These are phyloP conservation scores for Muntiacus muntjak DNA, from an alignment of 2,113 vertebrate species.

Conservation along the genomic window DNA sequence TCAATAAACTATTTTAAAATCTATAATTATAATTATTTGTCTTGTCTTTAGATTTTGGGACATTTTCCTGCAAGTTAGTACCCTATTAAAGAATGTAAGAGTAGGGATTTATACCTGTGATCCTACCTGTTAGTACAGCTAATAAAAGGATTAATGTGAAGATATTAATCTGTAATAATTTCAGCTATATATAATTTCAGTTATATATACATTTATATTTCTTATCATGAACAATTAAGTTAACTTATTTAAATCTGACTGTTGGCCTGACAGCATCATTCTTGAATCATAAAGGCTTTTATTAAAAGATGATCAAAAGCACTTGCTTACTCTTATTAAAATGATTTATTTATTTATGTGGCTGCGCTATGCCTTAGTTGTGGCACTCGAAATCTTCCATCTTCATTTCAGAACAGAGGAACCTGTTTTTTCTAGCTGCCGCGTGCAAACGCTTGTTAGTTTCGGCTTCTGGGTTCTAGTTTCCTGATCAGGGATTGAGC, in stretches of 20 bases:
- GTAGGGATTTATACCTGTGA: neutral
- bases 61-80: neutral
- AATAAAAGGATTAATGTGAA: neutral
- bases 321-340: neutral
- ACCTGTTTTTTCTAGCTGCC: neutral
- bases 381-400: neutral
- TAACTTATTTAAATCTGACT: neutral
- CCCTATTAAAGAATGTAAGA: neutral
- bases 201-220: neutral
- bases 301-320: neutral
- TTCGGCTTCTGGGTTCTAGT: neutral
- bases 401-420: neutral
- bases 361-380: too few relatives aligned
- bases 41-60: neutral
- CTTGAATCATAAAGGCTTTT: neutral
- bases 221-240: neutral
- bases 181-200: neutral
- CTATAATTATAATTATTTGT: neutral
- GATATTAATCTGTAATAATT: neutral
- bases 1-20: neutral
- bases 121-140: neutral
- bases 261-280: neutral
- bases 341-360: neutral
- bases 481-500: neutral
- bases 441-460: neutral